phyloP scores from a whole-genome alignment of 2,888 invertebrate species.

The Acanthoscelides obtectus region DNA sequence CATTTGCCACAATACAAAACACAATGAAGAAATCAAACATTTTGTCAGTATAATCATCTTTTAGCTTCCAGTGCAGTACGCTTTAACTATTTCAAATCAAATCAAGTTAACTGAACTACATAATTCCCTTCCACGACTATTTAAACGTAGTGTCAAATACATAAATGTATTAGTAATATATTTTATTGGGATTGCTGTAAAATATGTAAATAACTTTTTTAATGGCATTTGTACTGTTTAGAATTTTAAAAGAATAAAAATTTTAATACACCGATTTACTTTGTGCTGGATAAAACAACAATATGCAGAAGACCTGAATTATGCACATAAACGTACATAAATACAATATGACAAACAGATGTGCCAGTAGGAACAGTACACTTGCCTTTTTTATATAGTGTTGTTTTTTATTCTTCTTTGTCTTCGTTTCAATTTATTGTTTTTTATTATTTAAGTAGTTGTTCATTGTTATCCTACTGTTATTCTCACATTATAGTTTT shows the following conservation, averaged over 20 bases:
- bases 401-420: conserved; percentile 23
- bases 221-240: neutral
- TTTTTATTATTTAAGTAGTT: conserved; percentile 37
- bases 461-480: conserved; percentile 38
- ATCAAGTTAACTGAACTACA: conserved; percentile 10
- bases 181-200: conserved; percentile 37
- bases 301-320: no score
- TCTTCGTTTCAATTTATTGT: conserved; percentile 33
- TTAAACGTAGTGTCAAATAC: conserved; percentile 11
- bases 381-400: neutral
- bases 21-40: no score
- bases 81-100: neutral
- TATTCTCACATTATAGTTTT: conserved; percentile 21
- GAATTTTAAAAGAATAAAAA: no score
- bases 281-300: no score
- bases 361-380: no score
- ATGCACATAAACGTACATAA: no score
- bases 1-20: no score
- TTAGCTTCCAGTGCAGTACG: no score
- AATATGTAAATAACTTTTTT: conserved; percentile 36
- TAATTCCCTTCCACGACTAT: neutral
- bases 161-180: conserved; percentile 36
- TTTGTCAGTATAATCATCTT: no score
- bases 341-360: no score
- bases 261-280: no score